Evolutionary conservation across 1,140 invertebrate genomes (phyloP).

Genomic region (Lordiphosa clarofinis): DNA sequence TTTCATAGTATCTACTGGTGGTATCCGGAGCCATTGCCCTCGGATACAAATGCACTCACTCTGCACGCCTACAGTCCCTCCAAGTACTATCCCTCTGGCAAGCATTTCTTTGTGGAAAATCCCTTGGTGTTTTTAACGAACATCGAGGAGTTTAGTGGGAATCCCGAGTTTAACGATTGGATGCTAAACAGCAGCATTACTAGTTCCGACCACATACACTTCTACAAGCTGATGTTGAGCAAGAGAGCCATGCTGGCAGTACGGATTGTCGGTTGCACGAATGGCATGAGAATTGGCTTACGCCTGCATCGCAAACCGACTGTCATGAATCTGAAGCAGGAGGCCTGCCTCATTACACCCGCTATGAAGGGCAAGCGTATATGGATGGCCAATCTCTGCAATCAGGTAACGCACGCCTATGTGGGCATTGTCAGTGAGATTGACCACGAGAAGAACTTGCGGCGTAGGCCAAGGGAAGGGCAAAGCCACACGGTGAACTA

Average conservation of each 20-base stretch:
- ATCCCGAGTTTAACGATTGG: not conserved
- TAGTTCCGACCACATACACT: constrained; percentile 1
- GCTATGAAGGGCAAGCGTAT: constrained; percentile 17
- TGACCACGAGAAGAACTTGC: not conserved
- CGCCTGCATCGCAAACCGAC: constrained; percentile 11
- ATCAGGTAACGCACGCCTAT: not conserved
- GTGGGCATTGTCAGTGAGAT: constrained; percentile 3
- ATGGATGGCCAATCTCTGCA: constrained; percentile 24
- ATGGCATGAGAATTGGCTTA: constrained; percentile 7
- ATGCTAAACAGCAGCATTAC: constrained; percentile 15
- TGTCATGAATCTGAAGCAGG: not conserved
- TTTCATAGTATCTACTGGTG: constrained; percentile 29
- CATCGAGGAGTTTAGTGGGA: constrained; percentile 2
- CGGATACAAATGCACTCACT: constrained; percentile 9
- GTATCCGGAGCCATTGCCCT: constrained; percentile 20
- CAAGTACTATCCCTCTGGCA: not conserved
- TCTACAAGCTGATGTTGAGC: constrained; percentile 9
- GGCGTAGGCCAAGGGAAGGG: not conserved
- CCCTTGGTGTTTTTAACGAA: constrained; percentile 13
- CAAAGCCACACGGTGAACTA: constrained; percentile 13
- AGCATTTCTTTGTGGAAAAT: not conserved
- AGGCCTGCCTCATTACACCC: constrained; percentile 5
- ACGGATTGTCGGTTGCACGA: constrained; percentile 10
- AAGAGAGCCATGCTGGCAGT: constrained; percentile 16
- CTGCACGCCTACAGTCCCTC: constrained; percentile 13